Conservation (phyloP, 1,140 invertebrate species). For the Brevipalpus yothersi region DNA sequence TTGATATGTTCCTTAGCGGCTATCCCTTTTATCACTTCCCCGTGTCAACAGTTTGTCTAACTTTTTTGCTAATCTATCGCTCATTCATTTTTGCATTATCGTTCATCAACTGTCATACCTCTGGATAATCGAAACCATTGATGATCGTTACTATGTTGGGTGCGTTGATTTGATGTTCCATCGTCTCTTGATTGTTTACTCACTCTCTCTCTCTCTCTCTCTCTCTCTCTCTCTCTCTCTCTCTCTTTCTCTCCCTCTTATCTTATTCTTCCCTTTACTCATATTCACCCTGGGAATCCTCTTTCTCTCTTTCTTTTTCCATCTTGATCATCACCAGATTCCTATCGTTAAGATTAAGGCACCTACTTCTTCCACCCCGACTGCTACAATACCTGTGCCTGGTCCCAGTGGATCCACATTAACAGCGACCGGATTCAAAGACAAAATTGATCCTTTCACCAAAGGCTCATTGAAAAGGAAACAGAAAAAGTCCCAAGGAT, state of each 20-base stretch:
- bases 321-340: background rate
- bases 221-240: background rate
- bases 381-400: background rate
- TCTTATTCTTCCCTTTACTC: background rate
- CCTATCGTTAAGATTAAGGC: background rate
- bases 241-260: background rate
- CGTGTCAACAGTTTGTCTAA: too few relatives aligned
- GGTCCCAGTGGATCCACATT: background rate
- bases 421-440: constrained; percentile 35
- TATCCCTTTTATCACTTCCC: too few relatives aligned
- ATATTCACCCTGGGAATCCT: background rate
- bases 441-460: constrained; percentile 78
- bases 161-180: background rate
- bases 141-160: background rate
- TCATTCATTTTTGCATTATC: too few relatives aligned
- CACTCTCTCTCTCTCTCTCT: background rate
- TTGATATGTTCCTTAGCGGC: too few relatives aligned
- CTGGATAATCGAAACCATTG: background rate
- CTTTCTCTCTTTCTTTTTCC: background rate
- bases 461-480: constrained; percentile 77
- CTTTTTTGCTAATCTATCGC: too few relatives aligned
- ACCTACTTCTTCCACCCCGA: background rate
- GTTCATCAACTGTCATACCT: background rate
- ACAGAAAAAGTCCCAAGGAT: constrained; percentile 71
- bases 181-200: background rate